Evolutionary conservation across 2,113 vertebrate species (phyloP), one percentile per base, ranked within the genome.

Genomic region (Petrocephalus microphthalmus): DNA sequence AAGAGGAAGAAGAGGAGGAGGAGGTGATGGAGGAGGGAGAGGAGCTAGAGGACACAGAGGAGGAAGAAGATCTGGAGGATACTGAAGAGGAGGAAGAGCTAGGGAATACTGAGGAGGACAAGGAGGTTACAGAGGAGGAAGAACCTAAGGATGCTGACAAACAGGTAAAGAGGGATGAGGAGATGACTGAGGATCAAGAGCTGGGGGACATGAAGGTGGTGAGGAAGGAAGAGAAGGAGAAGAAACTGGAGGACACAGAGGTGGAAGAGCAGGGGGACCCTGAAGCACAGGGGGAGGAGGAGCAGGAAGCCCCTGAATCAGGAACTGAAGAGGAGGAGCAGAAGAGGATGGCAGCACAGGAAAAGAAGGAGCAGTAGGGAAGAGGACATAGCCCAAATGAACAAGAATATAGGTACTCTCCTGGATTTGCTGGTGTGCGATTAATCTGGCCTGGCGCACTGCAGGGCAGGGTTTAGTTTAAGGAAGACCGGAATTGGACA

Each of bases 361-460:
- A 25, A 42, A 29, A 13, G 10, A 49, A 89, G 51, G 86, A 88
- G 74, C 6, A 88, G 11, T 19, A 57, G 15, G 71, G 86, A 5
- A 91, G 93, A 89, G 88, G 90, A 19, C 47, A 92, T 22, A 33
- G 4, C 87, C 84, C 74, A 51, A 29, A 25, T 64, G 90, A 92
- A 56, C 86, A 92, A 22, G 84, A 94, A 91, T 93, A 92, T 94
- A 90, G 91, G 93, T 91, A 15, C 29, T 51, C 20, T 6, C 11
- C 84, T 54, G 52, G 84, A 19, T 33, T 25, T 64, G 15, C 67
- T 3, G 13, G 5, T 19, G 13, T 71, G 29, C 8, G 25, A 5
- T 67, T 29, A 67, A n/a, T 67, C 60, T 78, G 29, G 3, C 15
- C 15, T 74, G 67, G 67, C 15, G 11, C 13, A 29, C 15, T 74